Base-by-base conservation (phyloP, 2,797 vertebrate species). In the Parauchenoglanis ngamensis region DNA sequence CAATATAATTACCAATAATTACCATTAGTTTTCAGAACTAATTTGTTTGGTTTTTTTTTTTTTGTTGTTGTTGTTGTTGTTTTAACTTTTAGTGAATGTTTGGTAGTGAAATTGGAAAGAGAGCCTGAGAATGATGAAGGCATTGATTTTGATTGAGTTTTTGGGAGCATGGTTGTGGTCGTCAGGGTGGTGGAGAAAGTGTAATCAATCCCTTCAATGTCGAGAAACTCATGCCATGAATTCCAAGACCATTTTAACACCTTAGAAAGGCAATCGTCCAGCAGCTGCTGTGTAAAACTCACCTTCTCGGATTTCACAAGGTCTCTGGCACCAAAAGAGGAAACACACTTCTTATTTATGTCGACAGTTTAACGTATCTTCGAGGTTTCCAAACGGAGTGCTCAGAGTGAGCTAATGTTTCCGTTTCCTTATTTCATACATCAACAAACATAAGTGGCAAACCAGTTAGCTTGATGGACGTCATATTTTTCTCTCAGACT, bases 201-300 rank as follows among this genome's bases (percentile, higher is more conserved):
- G 94, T 93, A 95, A 95, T 93, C 92, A 81, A 95, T 92, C 92
- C 91, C 90, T 92, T 93, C 94, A 95, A 95, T 94, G 93, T 95
- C 93, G 57, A 92, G 91, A 92, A 90, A 90, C 94, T 92, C 94
- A 94, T 94, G 92, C 95, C 94, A 91, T 73, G 87, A 91, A 95
- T 95, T 94, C 94, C 91, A 89, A 92, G 93, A 94, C 93, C 92
- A 92, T 94, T 95, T 95, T 95, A 95, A 95, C 94, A 95, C 94
- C 93, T 94, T 90, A 90, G 92, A 92, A 93, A 95, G 91, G 96
- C 95, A 96, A 95, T 93, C 94, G 92, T 88, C 35, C 90, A 93
- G 89, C 96, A 96, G 95, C 95, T 96, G 95, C 94, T 94, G 87
- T 89, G 89, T 91, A 88, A 89, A 85, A 91, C 86, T 76, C 89